Percentiles rank a stretch among this genome's conserved stretches.
Conservation (phyloP, 2,888 invertebrate genomes). For the Pediacus dermestoides region DNA sequence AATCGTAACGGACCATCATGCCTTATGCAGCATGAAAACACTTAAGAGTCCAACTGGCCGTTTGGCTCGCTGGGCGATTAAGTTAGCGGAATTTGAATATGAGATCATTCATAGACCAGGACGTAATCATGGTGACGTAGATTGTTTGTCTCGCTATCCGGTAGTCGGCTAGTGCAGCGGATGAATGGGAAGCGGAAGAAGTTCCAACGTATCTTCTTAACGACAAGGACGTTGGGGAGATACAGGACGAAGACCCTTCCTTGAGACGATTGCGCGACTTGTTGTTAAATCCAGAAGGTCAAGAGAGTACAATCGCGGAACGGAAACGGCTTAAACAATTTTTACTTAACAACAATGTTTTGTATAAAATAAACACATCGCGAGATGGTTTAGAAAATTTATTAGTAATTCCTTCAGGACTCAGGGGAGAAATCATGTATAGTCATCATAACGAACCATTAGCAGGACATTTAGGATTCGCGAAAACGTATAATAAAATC, state of each 20-base stretch:
- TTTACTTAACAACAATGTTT: conserved; percentile 15
- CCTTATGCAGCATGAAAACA: conserved; percentile 12
- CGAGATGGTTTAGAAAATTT: too few species aligned
- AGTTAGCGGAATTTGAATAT: conserved; percentile 14
- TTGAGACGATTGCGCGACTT: too few species aligned
- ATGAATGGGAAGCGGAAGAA: too few species aligned
- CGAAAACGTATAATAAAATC: not conserved
- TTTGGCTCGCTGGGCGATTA: conserved; percentile 10
- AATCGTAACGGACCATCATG: conserved; percentile 14
- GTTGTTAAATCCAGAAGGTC: conserved; percentile 12
- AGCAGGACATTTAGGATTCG: not conserved
- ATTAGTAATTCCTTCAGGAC: conserved; percentile 21
- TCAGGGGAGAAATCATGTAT: conserved; percentile 6
- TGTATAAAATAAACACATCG: too few species aligned
- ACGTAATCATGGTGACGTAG: conserved; percentile 12
- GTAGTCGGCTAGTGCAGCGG: too few species aligned
- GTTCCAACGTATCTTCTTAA: conserved; percentile 18
- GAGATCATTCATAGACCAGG: conserved; percentile 13
- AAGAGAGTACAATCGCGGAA: conserved; percentile 15
- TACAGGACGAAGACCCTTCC: too few species aligned
- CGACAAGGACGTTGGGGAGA: conserved; percentile 15
- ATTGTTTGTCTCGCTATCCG: conserved; percentile 18
- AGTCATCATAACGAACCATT: not conserved
- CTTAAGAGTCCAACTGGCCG: conserved; percentile 13
- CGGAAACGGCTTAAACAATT: conserved; percentile 22